These are phyloP conservation scores for Xerus rutilus DNA, from an alignment of 2,797 vertebrate genomes.

Conservation along the genomic window DNA sequence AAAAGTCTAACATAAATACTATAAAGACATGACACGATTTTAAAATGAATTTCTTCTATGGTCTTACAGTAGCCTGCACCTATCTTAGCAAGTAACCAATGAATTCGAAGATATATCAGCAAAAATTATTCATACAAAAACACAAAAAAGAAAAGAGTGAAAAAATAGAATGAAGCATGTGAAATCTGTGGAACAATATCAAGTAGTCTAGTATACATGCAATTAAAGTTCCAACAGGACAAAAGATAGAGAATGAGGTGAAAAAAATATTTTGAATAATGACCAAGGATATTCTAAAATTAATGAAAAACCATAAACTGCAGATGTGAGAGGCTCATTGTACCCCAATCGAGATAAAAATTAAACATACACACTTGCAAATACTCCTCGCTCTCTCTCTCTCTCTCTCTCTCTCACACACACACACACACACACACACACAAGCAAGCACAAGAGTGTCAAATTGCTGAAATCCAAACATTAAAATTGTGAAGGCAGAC, in stretches of 20 bases:
- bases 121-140: slow-evolving; percentile 20
- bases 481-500: background rate
- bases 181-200: background rate
- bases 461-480: background rate
- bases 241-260: background rate
- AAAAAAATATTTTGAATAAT: background rate
- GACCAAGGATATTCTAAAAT: background rate
- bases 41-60: slow-evolving; percentile 32
- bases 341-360: background rate
- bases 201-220: background rate
- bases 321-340: background rate
- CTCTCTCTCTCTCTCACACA: background rate
- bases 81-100: background rate
- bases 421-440: background rate
- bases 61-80: background rate
- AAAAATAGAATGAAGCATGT: background rate
- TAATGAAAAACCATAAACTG: background rate
- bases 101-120: background rate
- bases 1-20: background rate
- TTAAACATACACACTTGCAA: background rate
- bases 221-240: background rate
- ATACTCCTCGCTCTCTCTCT: no score
- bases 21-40: background rate
- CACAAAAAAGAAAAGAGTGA: background rate
- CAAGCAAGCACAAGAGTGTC: background rate